Base-by-base conservation (phyloP, 2,797 vertebrate genomes). In the Alfaro cultratus region DNA sequence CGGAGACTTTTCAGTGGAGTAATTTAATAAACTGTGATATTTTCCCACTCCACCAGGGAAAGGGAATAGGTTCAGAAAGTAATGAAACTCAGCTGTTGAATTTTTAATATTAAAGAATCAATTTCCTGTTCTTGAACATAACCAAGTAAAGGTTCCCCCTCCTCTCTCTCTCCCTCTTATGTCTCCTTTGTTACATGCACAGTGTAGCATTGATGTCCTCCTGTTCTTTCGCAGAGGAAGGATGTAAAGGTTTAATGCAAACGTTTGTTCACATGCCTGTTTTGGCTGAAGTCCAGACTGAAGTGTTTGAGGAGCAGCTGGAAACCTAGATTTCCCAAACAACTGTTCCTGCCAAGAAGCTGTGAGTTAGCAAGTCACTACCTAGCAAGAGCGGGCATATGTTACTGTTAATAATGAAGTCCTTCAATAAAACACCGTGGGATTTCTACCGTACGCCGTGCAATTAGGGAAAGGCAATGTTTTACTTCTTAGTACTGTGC, bases 11-110 rank as follows among this genome's bases (percentile, higher is more conserved):
- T 95, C 86, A 93, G 86, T 90, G 89, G 85, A 92, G 93, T 95
- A 94, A 95, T 95, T 95, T 95, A 95, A 96, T 95, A 93, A 95
- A 94, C 91, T 93, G 87, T 91, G 91, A 94, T 94, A 94, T 93
- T 95, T 92, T 93, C 86, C 88, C 87, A 82, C 92, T 93, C 86
- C 91, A 88, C 90, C 72, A 89, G 88, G 94, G 86, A 90, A 86
- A 89, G 88, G 85, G 91, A 91, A 91, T 92, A 90, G 86, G 92
- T 90, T 89, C 91, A 71, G 91, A 92, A 95, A 93, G 89, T 93
- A 95, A 95, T 95, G 91, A 94, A 94, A 94, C 92, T 90, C 87
- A 82, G 88, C 90, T 93, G 90, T 92, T 94, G 93, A 91, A 94
- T 95, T 95, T 95, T 95, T 95, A 91, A 94, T 94, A 94, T 92